Conservation (phyloP, 2,797 vertebrate species). For the Scleropages formosus region DNA sequence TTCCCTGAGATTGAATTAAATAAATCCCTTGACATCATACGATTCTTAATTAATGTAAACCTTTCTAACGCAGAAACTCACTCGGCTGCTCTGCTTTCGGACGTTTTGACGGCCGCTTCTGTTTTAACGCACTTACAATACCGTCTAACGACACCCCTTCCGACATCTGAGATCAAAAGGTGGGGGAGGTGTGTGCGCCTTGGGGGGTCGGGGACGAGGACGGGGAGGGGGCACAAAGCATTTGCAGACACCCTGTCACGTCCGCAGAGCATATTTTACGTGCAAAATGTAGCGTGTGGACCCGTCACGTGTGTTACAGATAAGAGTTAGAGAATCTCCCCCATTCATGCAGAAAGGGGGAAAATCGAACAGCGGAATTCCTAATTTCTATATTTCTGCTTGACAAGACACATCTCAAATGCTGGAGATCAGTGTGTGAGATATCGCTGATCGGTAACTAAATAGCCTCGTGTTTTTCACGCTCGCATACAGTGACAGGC, state of each 20-base stretch:
- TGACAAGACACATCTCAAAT: background rate
- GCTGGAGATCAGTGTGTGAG: background rate
- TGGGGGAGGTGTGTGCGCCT: too few species aligned
- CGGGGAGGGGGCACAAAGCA: too few species aligned
- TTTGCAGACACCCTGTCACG: too few species aligned
- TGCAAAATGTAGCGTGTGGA: too few species aligned
- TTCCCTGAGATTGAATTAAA: conserved; percentile 57
- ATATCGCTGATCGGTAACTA: background rate
- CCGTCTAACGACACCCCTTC: background rate
- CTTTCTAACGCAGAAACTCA: conserved; percentile 43
- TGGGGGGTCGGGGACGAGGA: too few species aligned
- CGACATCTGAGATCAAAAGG: too few species aligned
- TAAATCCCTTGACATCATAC: conserved; percentile 66
- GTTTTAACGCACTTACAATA: background rate
- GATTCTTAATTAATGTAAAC: conserved; percentile 69
- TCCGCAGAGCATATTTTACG: background rate
- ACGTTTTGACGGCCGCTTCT: background rate
- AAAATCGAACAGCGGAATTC: background rate
- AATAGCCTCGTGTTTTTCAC: too few species aligned
- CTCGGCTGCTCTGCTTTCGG: background rate
- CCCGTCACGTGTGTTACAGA: background rate
- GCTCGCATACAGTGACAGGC: too few species aligned
- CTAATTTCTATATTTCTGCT: conserved; percentile 15
- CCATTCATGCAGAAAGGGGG: too few species aligned
- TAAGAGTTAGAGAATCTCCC: background rate